Base-by-base conservation (phyloP, 2,888 invertebrate genomes). In the Pollenia angustigena region DNA sequence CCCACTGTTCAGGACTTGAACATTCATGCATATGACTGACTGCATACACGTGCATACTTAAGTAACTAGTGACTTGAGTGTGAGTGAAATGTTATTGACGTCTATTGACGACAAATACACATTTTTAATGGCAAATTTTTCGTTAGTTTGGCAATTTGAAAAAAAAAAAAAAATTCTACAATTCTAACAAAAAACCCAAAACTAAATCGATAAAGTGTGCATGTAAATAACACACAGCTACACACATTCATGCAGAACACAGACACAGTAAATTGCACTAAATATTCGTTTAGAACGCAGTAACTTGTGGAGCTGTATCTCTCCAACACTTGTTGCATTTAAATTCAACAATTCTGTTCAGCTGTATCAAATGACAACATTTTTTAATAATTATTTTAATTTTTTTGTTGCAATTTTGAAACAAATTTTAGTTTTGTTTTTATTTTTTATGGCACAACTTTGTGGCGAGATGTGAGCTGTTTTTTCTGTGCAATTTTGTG, bases 251-350 rank as follows among this genome's bases (percentile, higher is more conserved):
- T 23, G 60, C 52, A 62, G 8, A 12, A 76, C 4, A 50, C 2
- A n/a, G 4, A 16, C 1, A 46, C n/a, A 46, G 7, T 14, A 16
- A 48, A 40, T 69, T 40, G n/a, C 4, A 32, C 32, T 32, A 32
- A 32, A 32, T 54, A n/a, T 54, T 46, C 54, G 46, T 56, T 46
- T 54, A n/a, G 32, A 14, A 46, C 18, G 54, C n/a, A 64, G 32
- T 76, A 16, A 14, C 23, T 8, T 76, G 16, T 56, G 66, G 54
- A 74, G 52, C 71, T 48, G 48, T 64, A 42, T 48, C 23, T 54
- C 32, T 32, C 32, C 6, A 76, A 76, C 82, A 83, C 82, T 83
- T 83, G 82, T 83, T 83, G 82, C 76, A 64, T 71, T 71, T 16
- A 62, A 60, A 6, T 32, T 32, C 32, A 82, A 46, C 69, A 56